These are phyloP conservation scores for Aquatica leii DNA, from an alignment of 2,888 invertebrate genomes.

Conservation along the genomic window DNA sequence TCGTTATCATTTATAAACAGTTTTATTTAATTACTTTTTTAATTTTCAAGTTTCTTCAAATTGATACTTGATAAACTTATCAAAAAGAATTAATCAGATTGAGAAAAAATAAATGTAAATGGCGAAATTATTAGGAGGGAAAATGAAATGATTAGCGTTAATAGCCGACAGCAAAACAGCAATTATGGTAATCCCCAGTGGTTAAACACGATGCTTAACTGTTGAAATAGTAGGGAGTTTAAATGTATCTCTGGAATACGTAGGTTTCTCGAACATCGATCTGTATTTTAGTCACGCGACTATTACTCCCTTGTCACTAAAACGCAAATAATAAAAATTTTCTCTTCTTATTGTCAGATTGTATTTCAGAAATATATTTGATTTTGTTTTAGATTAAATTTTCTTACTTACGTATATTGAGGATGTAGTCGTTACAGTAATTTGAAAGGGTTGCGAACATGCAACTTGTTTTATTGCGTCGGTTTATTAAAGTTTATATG, in stretches of 20 bases:
- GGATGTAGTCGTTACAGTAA: neutral
- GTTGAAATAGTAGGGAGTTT: constrained; percentile 1
- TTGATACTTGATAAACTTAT: too few relatives aligned
- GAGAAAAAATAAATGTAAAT: neutral
- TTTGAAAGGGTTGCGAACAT: too few relatives aligned
- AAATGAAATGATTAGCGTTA: constrained; percentile 31
- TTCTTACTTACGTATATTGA: constrained; percentile 2
- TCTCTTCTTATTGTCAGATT: constrained; percentile 20
- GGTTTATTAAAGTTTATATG: too few relatives aligned
- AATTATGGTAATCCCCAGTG: constrained; percentile 34
- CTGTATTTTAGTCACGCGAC: constrained; percentile 34
- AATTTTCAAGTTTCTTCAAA: too few relatives aligned
- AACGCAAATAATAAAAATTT: constrained; percentile 12
- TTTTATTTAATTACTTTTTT: too few relatives aligned
- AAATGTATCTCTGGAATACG: neutral
- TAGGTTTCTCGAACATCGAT: constrained; percentile 29
- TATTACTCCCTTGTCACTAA: constrained; percentile 31
- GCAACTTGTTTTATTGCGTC: too few relatives aligned
- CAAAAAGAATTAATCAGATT: too few relatives aligned
- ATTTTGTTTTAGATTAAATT: constrained; percentile 30
- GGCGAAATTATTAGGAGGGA: constrained; percentile 14
- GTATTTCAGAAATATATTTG: constrained; percentile 31
- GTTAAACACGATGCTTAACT: constrained; percentile 35
- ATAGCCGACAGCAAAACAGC: constrained; percentile 17
- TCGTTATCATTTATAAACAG: too few relatives aligned